phyloP scores from a whole-genome alignment of 2,888 invertebrate species.

The Emesis castigata region DNA sequence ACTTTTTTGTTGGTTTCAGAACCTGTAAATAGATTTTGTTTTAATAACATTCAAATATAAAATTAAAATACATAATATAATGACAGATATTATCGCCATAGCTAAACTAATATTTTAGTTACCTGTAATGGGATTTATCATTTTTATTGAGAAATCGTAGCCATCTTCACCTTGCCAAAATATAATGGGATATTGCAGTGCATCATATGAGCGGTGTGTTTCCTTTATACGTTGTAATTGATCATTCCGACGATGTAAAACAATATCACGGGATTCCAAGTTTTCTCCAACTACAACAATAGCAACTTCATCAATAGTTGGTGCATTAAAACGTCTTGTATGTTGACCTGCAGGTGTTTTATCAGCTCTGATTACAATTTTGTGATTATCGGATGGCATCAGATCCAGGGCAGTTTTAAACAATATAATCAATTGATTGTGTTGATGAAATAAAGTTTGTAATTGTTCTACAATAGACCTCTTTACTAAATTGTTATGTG shows the following conservation, averaged over 20 bases:
- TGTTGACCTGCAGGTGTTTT: conserved; percentile 69
- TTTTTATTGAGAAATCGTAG: conserved; percentile 58
- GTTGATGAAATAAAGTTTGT: conserved; percentile 58
- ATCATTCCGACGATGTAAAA: conserved; percentile 51
- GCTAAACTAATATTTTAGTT: conserved; percentile 42
- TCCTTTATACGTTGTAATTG: conserved; percentile 55
- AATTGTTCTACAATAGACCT: conserved; percentile 66
- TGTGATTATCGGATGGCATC: conserved; percentile 70
- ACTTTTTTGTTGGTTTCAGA: conserved; percentile 55
- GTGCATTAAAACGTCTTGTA: conserved; percentile 70
- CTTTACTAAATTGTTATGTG: conserved; percentile 58
- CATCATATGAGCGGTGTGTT: conserved; percentile 62
- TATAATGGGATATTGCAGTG: conserved; percentile 68
- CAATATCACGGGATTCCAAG: conserved; percentile 63
- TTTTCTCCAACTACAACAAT: conserved; percentile 53
- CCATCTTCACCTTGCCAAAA: conserved; percentile 67
- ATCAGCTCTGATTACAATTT: conserved; percentile 72
- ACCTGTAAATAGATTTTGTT: conserved; percentile 53
- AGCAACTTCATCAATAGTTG: conserved; percentile 63
- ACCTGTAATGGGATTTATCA: conserved; percentile 55
- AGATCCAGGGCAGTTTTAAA: conserved; percentile 67
- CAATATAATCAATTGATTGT: conserved; percentile 60
- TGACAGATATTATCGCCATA: conserved; percentile 42
- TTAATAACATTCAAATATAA: conserved; percentile 45
- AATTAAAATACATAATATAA: conserved; percentile 47